Base-by-base conservation (phyloP, 2,113 vertebrate genomes). In the Leptosomus discolor region DNA sequence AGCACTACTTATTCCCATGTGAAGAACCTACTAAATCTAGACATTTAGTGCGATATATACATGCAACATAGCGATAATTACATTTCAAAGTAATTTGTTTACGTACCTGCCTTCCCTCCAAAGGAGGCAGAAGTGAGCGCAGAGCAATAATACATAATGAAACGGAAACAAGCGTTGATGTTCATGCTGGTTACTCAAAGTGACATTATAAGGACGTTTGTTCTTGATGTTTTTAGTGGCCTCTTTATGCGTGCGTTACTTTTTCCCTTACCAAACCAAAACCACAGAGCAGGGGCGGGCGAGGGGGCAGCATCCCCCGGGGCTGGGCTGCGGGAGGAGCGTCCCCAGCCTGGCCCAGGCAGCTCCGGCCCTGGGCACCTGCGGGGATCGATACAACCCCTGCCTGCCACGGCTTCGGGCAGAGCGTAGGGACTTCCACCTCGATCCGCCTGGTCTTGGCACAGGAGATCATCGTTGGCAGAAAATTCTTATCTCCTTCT, bases 151-250 rank as follows among this genome's bases (percentile, higher is more conserved):
- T 18, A 43, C 45, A 1, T 36, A 58, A 30, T 2, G 83, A 70
- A 97, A 22, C 61, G 8, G 26, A 57, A 26, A 6, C 65, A n/a
- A 64, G 68, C 63, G 2, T 3, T 86, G 87, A 63, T 36, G 39
- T 34, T 86, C 12, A 2, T 2, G 3, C 39, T 22, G 9, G 19
- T 84, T 74, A 37, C 87, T 68, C 91, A 54, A n/a, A 85, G 87
- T 84, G 96, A 92, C 96, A 69, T 85, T 94, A 77, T 45, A 92
- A 88, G 94, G 94, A 94, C 88, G 80, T 50, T 90, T 18, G 20
- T 41, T 76, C 54, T 13, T 29, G 26, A 3, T 48, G n/a, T 53
- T 90, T 92, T 86, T 57, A 64, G 86, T 63, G 56, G 10, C 86
- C 60, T 79, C 57, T 45, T 73, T 34, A 6, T 32, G 15, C 2